Conservation (phyloP, 2,888 invertebrate genomes). For the Rotaria macrura region DNA sequence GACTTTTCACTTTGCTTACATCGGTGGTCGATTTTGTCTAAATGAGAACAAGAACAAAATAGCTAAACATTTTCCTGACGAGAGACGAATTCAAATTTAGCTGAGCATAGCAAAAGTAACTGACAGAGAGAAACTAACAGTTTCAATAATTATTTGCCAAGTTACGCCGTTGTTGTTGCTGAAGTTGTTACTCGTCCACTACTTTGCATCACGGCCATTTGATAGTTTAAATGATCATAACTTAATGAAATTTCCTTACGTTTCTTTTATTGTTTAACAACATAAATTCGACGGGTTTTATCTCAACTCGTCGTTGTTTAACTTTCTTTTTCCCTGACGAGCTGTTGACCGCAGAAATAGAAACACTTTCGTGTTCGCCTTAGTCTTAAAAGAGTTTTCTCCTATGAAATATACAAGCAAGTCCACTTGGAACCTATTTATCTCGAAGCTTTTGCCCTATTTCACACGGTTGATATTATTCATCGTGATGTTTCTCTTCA, state of each 20-base stretch:
- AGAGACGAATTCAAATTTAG: not conserved
- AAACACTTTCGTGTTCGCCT: no score
- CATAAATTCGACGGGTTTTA: no score
- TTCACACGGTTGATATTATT: no score
- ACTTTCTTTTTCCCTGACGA: no score
- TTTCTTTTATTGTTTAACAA: not conserved
- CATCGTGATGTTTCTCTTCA: no score
- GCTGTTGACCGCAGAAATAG: no score
- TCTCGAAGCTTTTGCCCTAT: no score
- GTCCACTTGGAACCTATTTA: no score
- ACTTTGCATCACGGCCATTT: not conserved
- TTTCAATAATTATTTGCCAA: not conserved
- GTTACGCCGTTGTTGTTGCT: not conserved
- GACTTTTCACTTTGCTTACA: not conserved
- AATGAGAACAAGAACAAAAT: not conserved
- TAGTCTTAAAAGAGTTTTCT: no score
- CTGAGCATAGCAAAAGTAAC: not conserved
- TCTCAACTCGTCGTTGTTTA: no score
- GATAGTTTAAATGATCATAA: not conserved
- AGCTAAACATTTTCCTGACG: not conserved
- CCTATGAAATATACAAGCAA: no score
- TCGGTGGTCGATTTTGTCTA: not conserved
- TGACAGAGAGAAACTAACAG: not conserved
- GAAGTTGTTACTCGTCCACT: not conserved
- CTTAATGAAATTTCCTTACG: not conserved